Conservation (phyloP, 64 coral and sea anemone species). For the Montipora foliosa region DNA sequence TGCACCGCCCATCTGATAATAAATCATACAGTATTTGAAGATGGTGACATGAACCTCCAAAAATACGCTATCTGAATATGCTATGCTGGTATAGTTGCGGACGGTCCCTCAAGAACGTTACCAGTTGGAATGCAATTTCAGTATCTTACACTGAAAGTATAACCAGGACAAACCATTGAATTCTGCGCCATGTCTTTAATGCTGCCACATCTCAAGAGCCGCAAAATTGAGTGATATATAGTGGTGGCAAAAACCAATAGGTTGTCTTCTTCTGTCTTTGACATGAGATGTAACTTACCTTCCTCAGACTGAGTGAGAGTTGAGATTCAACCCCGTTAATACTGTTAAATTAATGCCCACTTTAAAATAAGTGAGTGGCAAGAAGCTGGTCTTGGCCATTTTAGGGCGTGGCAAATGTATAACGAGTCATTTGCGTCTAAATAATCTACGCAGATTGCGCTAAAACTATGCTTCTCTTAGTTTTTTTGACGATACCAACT, state of each 20-base stretch:
- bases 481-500: background rate
- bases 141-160: background rate
- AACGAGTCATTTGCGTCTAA: background rate
- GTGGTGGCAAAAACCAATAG: background rate
- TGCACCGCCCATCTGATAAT: slow-evolving; percentile 72
- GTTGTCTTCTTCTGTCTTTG: background rate
- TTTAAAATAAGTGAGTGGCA: background rate
- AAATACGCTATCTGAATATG: background rate
- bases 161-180: background rate
- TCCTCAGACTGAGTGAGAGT: background rate
- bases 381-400: no score
- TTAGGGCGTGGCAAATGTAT: no score
- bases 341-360: background rate
- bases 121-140: background rate
- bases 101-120: background rate
- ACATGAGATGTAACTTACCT: background rate
- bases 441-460: background rate
- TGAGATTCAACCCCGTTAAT: background rate
- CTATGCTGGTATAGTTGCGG: background rate
- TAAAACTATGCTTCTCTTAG: background rate
- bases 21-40: background rate
- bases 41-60: background rate
- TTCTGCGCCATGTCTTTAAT: background rate
- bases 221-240: background rate
- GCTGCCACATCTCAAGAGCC: background rate